Evolutionary conservation across 2,797 vertebrate genomes (phyloP).

Genomic region (Coregonus sp.): DNA sequence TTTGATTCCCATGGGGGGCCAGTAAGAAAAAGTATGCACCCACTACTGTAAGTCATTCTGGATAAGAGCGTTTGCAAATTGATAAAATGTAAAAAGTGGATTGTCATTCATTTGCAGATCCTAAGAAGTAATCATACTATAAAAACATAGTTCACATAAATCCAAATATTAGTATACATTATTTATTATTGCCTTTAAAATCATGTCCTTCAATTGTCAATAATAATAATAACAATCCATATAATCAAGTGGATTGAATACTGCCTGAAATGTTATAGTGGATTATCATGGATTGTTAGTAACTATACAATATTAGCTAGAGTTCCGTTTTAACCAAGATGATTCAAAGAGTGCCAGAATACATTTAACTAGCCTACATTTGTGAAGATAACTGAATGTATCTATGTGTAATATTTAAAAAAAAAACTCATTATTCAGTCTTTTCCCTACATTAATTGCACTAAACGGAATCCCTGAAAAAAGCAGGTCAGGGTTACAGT

Average conservation of each 20-base stretch:
- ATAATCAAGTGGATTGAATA: slow-evolving; percentile 14
- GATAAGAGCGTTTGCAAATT: too few species aligned
- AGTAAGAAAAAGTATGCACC: too few species aligned
- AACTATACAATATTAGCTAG: background rate
- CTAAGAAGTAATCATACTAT: background rate
- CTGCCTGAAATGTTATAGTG: slow-evolving; percentile 14
- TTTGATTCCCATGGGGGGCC: too few species aligned
- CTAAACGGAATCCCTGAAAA: background rate
- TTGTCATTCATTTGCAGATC: background rate
- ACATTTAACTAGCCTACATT: background rate
- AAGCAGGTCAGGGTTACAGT: slow-evolving; percentile 11
- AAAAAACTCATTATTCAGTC: background rate
- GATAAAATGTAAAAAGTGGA: background rate
- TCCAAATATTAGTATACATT: background rate
- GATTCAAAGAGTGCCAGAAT: background rate
- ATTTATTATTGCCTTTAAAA: slow-evolving; percentile 54
- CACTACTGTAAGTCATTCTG: too few species aligned
- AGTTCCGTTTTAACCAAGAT: background rate
- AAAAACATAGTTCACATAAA: background rate
- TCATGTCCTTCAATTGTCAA: slow-evolving; percentile 36
- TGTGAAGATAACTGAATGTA: background rate
- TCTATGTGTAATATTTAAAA: background rate
- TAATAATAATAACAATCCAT: slow-evolving; percentile 35
- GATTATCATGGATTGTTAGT: slow-evolving; percentile 26
- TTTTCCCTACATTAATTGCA: background rate